A percentile compares a stretch with the other conserved stretches of the same genome.
Conservation (phyloP, 1,140 invertebrate species). For the Drosophila gunungcola region DNA sequence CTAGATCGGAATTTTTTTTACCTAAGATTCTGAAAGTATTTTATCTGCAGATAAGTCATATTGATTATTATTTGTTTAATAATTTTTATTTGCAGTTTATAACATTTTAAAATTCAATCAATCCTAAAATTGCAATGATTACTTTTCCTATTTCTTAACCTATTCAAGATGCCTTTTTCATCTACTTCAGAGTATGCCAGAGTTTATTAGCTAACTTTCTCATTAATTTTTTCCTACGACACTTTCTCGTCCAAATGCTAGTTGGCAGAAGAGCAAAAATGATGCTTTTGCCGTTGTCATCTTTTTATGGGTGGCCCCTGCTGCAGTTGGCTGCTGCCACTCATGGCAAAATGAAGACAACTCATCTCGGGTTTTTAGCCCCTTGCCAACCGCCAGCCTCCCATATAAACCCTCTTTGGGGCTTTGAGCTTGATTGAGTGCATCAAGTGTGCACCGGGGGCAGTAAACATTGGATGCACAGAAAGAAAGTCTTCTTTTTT, state of each 20-base stretch:
- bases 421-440: conserved; percentile 38
- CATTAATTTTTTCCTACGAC: conserved; percentile 4
- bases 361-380: conserved; percentile 27
- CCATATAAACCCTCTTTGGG: background rate
- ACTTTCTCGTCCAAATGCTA: conserved; percentile 16
- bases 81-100: background rate
- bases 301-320: conserved; percentile 30
- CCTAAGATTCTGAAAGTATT: too few relatives aligned
- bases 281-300: conserved; percentile 25
- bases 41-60: too few relatives aligned
- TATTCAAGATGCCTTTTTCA: too few relatives aligned
- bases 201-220: conserved; percentile 19
- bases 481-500: background rate
- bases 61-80: too few relatives aligned
- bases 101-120: too few relatives aligned
- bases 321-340: conserved; percentile 36
- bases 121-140: too few relatives aligned
- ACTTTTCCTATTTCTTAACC: too few relatives aligned
- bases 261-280: conserved; percentile 11
- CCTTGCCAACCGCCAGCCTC: conserved; percentile 1
- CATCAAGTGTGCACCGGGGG: conserved; percentile 31
- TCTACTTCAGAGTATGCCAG: background rate
- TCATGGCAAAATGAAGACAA: conserved; percentile 44
- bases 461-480: conserved; percentile 24
- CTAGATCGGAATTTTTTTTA: too few relatives aligned